Conservation (phyloP, 2,888 invertebrate genomes). For the Rhaphigaster nebulosa region DNA sequence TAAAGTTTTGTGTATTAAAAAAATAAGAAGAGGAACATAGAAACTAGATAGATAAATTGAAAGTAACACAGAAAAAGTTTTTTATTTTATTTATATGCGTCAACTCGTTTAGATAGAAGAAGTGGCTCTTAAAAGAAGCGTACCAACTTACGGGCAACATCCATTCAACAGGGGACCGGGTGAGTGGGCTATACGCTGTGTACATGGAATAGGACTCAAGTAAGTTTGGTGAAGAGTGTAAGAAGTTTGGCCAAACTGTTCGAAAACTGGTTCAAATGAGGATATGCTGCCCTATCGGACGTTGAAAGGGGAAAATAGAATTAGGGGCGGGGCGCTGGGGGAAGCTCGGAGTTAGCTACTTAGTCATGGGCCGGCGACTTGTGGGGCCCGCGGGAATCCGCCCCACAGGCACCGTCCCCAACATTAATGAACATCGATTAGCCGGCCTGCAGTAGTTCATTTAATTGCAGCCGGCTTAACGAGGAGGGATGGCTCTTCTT, state of each 20-base stretch:
- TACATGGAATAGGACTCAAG: slow-evolving; percentile 29
- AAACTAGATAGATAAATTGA: too few relatives aligned
- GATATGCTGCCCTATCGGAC: slow-evolving; percentile 53
- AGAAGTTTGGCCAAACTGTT: slow-evolving; percentile 54
- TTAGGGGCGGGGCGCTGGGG: slow-evolving; percentile 57
- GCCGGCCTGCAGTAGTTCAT: slow-evolving; percentile 32
- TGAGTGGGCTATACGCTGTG: not conserved
- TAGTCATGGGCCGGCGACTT: slow-evolving; percentile 60
- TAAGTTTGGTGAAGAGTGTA: slow-evolving; percentile 50
- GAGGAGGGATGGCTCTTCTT: slow-evolving; percentile 45
- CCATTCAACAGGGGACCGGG: not conserved
- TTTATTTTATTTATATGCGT: too few relatives aligned
- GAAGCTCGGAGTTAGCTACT: slow-evolving; percentile 62
- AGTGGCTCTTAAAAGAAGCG: not conserved
- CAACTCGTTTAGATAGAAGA: too few relatives aligned
- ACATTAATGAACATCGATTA: slow-evolving; percentile 45
- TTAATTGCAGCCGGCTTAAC: not conserved
- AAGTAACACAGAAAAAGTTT: too few relatives aligned
- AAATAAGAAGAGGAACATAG: too few relatives aligned
- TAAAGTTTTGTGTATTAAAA: too few relatives aligned
- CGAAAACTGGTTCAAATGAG: slow-evolving; percentile 61
- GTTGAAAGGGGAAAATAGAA: slow-evolving; percentile 52
- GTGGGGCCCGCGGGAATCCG: slow-evolving; percentile 39
- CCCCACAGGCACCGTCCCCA: slow-evolving; percentile 1
- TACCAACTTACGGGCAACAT: not conserved